A percentile compares a stretch with the other conserved stretches of the same genome.
These are phyloP conservation scores for Mystacides longicornis DNA, from an alignment of 2,888 invertebrate species.

Conservation along the genomic window DNA sequence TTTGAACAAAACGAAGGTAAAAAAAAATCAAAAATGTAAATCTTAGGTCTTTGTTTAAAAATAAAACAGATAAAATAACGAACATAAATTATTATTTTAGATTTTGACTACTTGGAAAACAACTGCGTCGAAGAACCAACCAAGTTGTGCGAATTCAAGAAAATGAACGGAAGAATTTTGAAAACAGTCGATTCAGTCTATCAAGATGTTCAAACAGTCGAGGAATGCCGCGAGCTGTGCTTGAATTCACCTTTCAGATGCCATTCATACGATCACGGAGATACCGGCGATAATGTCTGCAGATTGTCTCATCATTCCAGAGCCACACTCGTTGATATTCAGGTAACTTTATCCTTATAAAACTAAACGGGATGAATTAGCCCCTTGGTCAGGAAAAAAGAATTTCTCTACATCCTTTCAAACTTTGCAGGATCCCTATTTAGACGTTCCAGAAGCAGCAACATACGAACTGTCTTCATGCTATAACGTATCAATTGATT, in stretches of 20 bases:
- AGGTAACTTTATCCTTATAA: constrained; percentile 44
- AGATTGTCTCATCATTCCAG: constrained; percentile 86
- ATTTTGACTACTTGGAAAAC: constrained; percentile 81
- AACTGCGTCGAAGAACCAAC: constrained; percentile 93
- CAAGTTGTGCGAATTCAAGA: constrained; percentile 89
- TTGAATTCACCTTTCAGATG: constrained; percentile 85
- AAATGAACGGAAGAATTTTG: constrained; percentile 77
- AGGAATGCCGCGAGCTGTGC: constrained; percentile 84
- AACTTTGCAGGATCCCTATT: constrained; percentile 70
- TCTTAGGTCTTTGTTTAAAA: neutral
- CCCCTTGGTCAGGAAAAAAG: too few species aligned
- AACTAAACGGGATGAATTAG: neutral
- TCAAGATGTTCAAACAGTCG: constrained; percentile 78
- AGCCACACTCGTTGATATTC: constrained; percentile 80
- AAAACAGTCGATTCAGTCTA: constrained; percentile 93
- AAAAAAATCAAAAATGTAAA: neutral
- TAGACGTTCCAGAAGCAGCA: constrained; percentile 84
- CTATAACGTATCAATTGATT: constrained; percentile 91
- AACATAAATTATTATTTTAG: constrained; percentile 29
- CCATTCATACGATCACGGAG: constrained; percentile 90
- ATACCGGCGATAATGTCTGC: constrained; percentile 89
- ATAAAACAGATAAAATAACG: neutral
- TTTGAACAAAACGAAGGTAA: constrained; percentile 62
- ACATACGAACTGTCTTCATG: constrained; percentile 90
- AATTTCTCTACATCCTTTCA: too few species aligned